Evolutionary conservation across 2,888 invertebrate species (phyloP).

Genomic region (Caenorhabditis sp.): DNA sequence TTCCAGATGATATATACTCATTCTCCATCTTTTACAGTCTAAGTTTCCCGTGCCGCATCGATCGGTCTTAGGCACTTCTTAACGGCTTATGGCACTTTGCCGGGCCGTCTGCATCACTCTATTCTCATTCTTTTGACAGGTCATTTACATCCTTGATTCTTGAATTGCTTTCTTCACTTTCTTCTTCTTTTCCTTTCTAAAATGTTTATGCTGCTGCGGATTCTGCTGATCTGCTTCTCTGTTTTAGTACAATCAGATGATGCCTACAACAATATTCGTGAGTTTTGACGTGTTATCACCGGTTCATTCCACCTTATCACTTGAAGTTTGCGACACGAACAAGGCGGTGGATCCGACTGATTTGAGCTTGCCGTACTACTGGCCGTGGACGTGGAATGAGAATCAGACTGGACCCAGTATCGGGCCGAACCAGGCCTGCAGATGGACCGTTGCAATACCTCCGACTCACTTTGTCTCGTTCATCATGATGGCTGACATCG

Average conservation of each 20-base stretch:
- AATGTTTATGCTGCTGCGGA: neutral
- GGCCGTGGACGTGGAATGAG: conserved; percentile 22
- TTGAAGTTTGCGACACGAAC: neutral
- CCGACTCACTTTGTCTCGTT: conserved; percentile 9
- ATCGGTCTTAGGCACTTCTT: conserved; percentile 24
- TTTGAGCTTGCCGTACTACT: neutral
- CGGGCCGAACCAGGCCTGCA: conserved; percentile 6
- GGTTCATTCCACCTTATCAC: too few species aligned
- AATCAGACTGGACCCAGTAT: conserved; percentile 10
- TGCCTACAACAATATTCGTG: neutral
- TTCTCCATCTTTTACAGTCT: conserved; percentile 1
- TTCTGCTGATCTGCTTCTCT: too few species aligned
- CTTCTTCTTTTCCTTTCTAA: neutral
- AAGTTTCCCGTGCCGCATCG: neutral
- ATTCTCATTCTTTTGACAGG: conserved; percentile 16
- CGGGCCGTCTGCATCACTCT: conserved; percentile 11
- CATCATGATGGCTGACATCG: conserved; percentile 42
- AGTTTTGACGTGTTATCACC: neutral
- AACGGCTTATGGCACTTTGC: conserved; percentile 35
- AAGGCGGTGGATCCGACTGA: neutral
- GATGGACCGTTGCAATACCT: conserved; percentile 13
- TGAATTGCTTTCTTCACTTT: neutral
- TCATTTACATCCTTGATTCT: neutral
- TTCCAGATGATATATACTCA: conserved; percentile 15
- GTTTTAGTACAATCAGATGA: neutral